Evolutionary conservation across 2,113 vertebrate species (phyloP).

Genomic region (Cynoglossus semilaevis): DNA sequence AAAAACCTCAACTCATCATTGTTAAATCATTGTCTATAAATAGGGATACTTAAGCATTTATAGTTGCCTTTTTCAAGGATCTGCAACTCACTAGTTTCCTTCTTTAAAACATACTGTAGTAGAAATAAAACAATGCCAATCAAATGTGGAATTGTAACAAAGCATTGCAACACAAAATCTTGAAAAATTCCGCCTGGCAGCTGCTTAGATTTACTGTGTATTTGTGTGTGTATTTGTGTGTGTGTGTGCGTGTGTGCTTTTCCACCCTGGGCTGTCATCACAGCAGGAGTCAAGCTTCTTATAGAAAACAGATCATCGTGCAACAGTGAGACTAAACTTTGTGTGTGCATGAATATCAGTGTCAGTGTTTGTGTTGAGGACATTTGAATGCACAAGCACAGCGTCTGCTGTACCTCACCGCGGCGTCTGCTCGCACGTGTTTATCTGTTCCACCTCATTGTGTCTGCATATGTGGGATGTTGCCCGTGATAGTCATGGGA

Average conservation of each 20-base stretch:
- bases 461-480: conserved; percentile 40
- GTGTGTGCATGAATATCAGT: conserved; percentile 14
- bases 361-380: conserved; percentile 16
- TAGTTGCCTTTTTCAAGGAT: too few species aligned
- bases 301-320: conserved; percentile 52
- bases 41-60: too few species aligned
- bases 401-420: background rate
- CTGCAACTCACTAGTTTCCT: too few species aligned
- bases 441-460: conserved; percentile 13
- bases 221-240: conserved; percentile 14
- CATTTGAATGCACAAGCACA: background rate
- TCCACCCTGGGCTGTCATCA: conserved; percentile 24
- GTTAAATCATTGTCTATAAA: too few species aligned
- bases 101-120: too few species aligned
- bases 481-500: conserved; percentile 52
- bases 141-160: too few species aligned
- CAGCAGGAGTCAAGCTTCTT: conserved; percentile 55
- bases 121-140: too few species aligned
- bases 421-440: background rate
- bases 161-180: background rate
- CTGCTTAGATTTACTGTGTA: conserved; percentile 12
- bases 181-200: conserved; percentile 27
- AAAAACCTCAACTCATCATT: too few species aligned
- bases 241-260: conserved; percentile 9
- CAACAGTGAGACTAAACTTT: conserved; percentile 31